phyloP scores from a whole-genome alignment of 2,113 vertebrate genomes.

The Paratilapia polleni region DNA sequence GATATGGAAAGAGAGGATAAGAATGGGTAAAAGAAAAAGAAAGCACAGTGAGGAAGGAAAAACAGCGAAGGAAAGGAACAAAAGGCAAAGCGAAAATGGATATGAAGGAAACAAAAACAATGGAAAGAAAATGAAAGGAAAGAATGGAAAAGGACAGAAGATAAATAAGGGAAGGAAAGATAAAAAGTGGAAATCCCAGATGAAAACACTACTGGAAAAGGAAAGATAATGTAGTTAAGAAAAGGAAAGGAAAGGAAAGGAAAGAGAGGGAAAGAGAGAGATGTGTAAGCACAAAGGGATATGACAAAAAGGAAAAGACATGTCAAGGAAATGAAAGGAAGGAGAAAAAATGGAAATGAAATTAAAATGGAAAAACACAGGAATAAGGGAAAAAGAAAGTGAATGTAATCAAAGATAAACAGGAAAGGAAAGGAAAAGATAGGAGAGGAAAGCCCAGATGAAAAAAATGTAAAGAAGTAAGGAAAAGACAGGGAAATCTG shows the following conservation, averaged over 20 bases:
- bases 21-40: background rate
- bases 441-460: background rate
- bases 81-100: background rate
- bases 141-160: background rate
- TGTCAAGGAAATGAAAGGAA: background rate
- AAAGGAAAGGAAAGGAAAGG: fast-evolving
- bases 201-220: no score
- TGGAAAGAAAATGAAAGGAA: background rate
- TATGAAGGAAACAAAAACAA: background rate
- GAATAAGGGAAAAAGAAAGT: background rate
- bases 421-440: background rate
- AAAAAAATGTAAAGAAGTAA: fast-evolving
- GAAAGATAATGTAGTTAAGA: background rate
- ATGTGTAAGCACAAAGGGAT: background rate
- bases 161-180: fast-evolving
- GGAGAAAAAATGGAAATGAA: no score
- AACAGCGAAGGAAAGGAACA: background rate
- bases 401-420: background rate
- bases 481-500: background rate
- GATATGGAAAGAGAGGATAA: background rate
- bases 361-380: fast-evolving
- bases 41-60: no score
- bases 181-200: no score
- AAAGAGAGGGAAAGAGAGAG: background rate
- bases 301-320: background rate